Conservation (phyloP, 2,113 vertebrate genomes). For the Oplegnathus fasciatus region DNA sequence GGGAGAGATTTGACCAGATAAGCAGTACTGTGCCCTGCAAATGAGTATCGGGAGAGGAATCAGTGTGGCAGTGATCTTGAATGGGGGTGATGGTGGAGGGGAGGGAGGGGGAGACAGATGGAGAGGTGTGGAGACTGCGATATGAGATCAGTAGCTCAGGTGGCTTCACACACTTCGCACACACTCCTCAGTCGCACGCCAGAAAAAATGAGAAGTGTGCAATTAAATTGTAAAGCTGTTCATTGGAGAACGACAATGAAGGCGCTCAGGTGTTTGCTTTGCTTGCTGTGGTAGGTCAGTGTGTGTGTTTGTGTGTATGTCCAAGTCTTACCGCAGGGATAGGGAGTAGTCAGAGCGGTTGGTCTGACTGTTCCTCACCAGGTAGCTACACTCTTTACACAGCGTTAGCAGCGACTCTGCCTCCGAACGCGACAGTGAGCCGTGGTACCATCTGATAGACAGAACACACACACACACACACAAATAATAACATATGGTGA, state of each 20-base stretch:
- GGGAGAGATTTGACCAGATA: constrained; percentile 81
- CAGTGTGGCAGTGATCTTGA: constrained; percentile 61
- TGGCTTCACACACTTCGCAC: constrained; percentile 38
- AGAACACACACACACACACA: constrained; percentile 16
- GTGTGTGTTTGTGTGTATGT: constrained; percentile 9
- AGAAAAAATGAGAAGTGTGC: constrained; percentile 20
- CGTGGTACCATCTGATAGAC: constrained; percentile 94
- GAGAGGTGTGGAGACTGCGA: constrained; percentile 54
- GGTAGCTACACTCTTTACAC: constrained; percentile 98
- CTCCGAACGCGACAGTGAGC: constrained; percentile 92
- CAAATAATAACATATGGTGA: not conserved
- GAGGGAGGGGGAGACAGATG: constrained; percentile 63
- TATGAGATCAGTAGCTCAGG: constrained; percentile 48
- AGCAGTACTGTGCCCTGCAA: constrained; percentile 75
- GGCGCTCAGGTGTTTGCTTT: no score
- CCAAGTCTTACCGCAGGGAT: constrained; percentile 84
- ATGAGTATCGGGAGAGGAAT: constrained; percentile 73
- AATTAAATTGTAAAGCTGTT: constrained; percentile 43
- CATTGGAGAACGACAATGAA: not conserved
- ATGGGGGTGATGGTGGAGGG: constrained; percentile 45
- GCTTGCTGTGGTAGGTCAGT: not conserved
- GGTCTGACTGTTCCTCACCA: constrained; percentile 95
- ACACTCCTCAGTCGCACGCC: not conserved
- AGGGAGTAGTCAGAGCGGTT: constrained; percentile 94
- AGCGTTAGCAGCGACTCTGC: constrained; percentile 94